Conservation (phyloP, 1,140 invertebrate species). For the Coenobita brevimanus region DNA sequence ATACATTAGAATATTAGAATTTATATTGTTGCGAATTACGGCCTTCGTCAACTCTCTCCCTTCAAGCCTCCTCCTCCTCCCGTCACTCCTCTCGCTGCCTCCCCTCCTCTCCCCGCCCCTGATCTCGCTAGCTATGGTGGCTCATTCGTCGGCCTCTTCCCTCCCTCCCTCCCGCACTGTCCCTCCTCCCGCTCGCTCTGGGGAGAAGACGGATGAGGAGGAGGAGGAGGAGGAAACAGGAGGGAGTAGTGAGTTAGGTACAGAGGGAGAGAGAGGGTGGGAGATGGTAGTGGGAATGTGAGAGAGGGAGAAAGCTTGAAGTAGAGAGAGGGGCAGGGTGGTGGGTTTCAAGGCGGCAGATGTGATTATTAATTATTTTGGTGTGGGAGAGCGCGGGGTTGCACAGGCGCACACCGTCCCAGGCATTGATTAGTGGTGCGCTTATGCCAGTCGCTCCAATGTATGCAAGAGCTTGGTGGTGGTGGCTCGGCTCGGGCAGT, state of each 20-base stretch:
- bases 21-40: slow-evolving; percentile 18
- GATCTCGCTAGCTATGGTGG: slow-evolving; percentile 59
- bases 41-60: slow-evolving; percentile 3
- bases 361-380: slow-evolving; percentile 67
- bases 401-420: slow-evolving; percentile 55
- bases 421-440: slow-evolving; percentile 65
- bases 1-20: background rate
- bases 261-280: slow-evolving; percentile 11
- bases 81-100: background rate
- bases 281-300: background rate
- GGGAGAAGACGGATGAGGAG: slow-evolving; percentile 1
- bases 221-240: background rate
- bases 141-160: slow-evolving; percentile 33
- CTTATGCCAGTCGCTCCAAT: slow-evolving; percentile 66
- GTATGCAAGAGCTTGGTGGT: slow-evolving; percentile 65
- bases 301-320: slow-evolving; percentile 24
- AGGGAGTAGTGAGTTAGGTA: background rate
- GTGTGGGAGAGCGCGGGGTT: slow-evolving; percentile 53
- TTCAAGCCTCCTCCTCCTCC: background rate
- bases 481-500: slow-evolving; percentile 53
- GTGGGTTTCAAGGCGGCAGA: slow-evolving; percentile 53
- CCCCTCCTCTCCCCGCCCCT: background rate
- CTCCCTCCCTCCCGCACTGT: slow-evolving; percentile 8
- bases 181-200: background rate
- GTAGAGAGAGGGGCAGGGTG: slow-evolving; percentile 30